Evolutionary conservation across 2,797 vertebrate genomes (phyloP).

Genomic region (Meriones psammophilus): DNA sequence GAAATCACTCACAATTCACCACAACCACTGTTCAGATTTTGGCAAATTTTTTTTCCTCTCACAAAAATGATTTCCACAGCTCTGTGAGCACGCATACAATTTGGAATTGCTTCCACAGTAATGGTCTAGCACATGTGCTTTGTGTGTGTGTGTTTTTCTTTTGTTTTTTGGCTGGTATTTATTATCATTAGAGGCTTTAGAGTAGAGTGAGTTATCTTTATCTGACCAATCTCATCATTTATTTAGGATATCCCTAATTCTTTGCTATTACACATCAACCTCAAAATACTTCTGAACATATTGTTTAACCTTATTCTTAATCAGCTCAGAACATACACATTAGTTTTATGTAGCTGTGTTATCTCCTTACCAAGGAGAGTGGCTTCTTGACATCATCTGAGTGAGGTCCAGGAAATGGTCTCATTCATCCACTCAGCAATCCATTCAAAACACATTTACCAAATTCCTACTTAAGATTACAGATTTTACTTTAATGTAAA

Average conservation of each 20-base stretch:
- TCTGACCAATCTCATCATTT: constrained; percentile 16
- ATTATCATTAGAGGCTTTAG: neutral
- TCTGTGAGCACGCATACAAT: neutral
- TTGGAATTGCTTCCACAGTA: constrained; percentile 20
- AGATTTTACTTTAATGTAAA: neutral
- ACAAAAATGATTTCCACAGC: constrained; percentile 17
- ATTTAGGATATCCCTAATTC: constrained; percentile 26
- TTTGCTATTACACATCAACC: constrained; percentile 2
- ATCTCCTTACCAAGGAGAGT: neutral
- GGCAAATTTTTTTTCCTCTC: constrained; percentile 29
- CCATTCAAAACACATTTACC: neutral
- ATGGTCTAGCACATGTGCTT: neutral
- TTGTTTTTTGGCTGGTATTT: constrained; percentile 1
- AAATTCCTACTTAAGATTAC: neutral
- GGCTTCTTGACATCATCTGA: neutral
- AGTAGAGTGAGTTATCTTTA: neutral
- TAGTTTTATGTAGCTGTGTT: neutral
- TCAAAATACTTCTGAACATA: neutral
- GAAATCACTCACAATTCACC: constrained; percentile 9
- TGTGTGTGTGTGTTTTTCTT: no score
- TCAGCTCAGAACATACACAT: constrained; percentile 25
- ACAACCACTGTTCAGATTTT: constrained; percentile 23
- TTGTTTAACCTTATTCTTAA: neutral
- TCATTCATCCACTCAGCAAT: neutral
- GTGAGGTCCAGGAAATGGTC: neutral